These are phyloP conservation scores for Ochropleura plecta DNA, from an alignment of 2,888 invertebrate genomes.

Conservation along the genomic window DNA sequence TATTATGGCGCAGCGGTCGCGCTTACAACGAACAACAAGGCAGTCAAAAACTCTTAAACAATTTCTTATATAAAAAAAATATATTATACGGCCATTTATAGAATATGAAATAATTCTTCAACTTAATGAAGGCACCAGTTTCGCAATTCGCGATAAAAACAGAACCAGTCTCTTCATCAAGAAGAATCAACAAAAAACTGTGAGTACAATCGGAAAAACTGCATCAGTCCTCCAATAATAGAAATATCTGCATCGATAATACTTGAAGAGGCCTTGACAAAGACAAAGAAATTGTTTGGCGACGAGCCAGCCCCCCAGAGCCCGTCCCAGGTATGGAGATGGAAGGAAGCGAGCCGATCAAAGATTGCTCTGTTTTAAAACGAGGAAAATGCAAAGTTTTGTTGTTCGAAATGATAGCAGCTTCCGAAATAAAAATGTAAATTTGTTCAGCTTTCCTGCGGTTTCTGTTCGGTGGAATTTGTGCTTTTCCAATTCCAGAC, in stretches of 20 bases:
- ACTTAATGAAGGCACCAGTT: background rate
- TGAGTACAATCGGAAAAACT: slow-evolving; percentile 62
- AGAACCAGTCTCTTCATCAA: slow-evolving; percentile 7
- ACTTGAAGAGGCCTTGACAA: slow-evolving; percentile 80
- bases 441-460: slow-evolving; percentile 80
- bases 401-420: slow-evolving; percentile 80
- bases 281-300: slow-evolving; percentile 88
- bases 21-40: too few species aligned
- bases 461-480: slow-evolving; percentile 71
- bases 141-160: background rate
- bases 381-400: slow-evolving; percentile 81
- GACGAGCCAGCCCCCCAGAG: slow-evolving; percentile 74
- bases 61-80: background rate
- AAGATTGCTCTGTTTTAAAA: slow-evolving; percentile 85
- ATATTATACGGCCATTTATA: background rate
- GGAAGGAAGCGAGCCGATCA: slow-evolving; percentile 81
- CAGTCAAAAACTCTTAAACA: too few species aligned
- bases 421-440: slow-evolving; percentile 85
- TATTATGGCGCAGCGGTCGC: too few species aligned
- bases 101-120: background rate
- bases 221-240: slow-evolving; percentile 77
- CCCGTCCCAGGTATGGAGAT: slow-evolving; percentile 75
- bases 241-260: slow-evolving; percentile 82
- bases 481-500: slow-evolving; percentile 78
- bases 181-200: slow-evolving; percentile 56